Evolutionary conservation across 2,113 vertebrate species (phyloP).

Genomic region (Dicrurus megarhynchus): DNA sequence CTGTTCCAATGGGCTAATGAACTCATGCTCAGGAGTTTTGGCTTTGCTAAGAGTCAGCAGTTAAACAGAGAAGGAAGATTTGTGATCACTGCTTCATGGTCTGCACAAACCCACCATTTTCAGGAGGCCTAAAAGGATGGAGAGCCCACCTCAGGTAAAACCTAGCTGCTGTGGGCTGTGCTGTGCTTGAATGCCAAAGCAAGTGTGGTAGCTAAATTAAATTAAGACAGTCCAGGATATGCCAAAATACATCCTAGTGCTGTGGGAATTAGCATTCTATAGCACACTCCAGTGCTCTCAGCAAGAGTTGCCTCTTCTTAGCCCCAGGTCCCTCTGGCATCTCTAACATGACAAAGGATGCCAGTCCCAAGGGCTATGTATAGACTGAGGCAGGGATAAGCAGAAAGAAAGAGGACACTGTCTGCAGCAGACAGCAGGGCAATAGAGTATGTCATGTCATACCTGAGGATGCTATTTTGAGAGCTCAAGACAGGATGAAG

Average conservation of each 20-base stretch:
- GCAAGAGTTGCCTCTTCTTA: background rate
- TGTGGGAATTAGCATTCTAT: background rate
- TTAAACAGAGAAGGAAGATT: background rate
- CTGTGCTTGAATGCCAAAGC: background rate
- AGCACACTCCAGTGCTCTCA: background rate
- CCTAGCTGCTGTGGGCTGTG: background rate
- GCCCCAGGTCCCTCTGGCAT: background rate
- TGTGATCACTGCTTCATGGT: background rate
- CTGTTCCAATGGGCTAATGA: background rate
- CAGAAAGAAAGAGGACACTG: conserved; percentile 25
- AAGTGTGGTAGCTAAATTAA: background rate
- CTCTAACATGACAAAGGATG: background rate
- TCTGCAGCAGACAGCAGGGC: conserved; percentile 12
- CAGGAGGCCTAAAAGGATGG: background rate
- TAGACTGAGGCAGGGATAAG: background rate
- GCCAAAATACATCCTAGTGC: background rate
- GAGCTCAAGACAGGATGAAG: conserved; percentile 33
- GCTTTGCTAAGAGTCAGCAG: background rate
- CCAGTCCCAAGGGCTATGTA: background rate
- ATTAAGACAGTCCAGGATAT: background rate
- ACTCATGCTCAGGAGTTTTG: background rate
- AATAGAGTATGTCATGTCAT: background rate
- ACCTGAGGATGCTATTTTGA: conserved; percentile 51
- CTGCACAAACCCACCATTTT: background rate
- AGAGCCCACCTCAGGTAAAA: background rate